phyloP scores from a whole-genome alignment of 2,797 vertebrate species.

The Coluber constrictor region DNA sequence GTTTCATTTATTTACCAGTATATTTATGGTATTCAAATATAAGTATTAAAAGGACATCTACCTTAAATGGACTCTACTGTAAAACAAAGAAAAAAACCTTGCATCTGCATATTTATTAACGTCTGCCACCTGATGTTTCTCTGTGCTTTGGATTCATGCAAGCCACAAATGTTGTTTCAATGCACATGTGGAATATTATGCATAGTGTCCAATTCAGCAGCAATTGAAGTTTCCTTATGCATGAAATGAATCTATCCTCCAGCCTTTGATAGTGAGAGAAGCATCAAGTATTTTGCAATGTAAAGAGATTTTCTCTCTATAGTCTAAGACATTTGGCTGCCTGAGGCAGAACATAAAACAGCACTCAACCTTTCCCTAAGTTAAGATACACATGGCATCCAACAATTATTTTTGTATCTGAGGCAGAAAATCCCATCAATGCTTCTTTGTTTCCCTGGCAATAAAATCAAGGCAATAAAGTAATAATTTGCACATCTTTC shows the following conservation, averaged over 20 bases:
- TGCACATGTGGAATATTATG: background rate
- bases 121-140: background rate
- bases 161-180: background rate
- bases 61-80: background rate
- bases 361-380: too few species aligned
- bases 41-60: background rate
- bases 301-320: background rate
- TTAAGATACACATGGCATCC: background rate
- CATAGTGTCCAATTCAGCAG: background rate
- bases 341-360: background rate
- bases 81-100: background rate
- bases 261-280: background rate
- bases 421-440: background rate
- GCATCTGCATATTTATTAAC: background rate
- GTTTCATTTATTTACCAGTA: background rate
- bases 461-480: background rate
- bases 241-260: background rate
- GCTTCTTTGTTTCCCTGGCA: background rate
- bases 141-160: background rate
- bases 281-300: background rate
- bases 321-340: background rate
- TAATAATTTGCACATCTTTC: background rate
- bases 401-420: background rate
- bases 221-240: background rate
- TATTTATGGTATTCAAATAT: background rate